These are phyloP conservation scores for Pterophyllum scalare DNA, from an alignment of 2,113 vertebrate genomes.

Conservation along the genomic window DNA sequence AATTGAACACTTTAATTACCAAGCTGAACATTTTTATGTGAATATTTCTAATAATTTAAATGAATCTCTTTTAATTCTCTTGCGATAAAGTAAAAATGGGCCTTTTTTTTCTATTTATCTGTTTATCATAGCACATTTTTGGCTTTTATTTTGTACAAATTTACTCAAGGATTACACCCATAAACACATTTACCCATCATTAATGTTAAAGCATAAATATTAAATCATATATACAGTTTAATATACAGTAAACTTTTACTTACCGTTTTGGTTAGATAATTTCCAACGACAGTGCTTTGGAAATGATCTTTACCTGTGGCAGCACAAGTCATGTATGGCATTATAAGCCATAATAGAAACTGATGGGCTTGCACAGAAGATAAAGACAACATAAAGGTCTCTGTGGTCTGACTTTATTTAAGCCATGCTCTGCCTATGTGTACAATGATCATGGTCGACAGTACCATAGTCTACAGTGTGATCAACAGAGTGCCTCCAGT, in stretches of 20 bases:
- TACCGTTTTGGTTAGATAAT: not conserved
- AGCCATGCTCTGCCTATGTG: conserved; percentile 5
- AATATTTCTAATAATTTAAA: conserved; percentile 1
- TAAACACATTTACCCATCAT: not conserved
- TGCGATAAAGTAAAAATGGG: not conserved
- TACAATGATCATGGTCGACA: conserved; percentile 72
- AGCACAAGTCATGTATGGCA: conserved; percentile 49
- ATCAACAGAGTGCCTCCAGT: conserved; percentile 57
- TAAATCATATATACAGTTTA: conserved; percentile 1
- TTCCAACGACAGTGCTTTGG: not conserved
- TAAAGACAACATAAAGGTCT: conserved; percentile 71
- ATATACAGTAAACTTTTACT: not conserved
- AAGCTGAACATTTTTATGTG: not conserved
- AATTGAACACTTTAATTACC: not conserved
- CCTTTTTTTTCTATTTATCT: not conserved
- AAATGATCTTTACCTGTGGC: conserved; percentile 57
- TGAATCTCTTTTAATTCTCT: no score
- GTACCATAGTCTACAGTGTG: conserved; percentile 54
- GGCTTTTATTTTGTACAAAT: not conserved
- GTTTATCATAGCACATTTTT: not conserved
- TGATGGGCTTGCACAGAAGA: conserved; percentile 62
- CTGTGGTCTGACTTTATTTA: conserved; percentile 63
- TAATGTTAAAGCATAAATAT: not conserved
- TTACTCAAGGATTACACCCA: not conserved
- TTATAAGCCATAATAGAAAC: conserved; percentile 60